phyloP scores from a whole-genome alignment of 1,140 invertebrate species.

The Papilio helenus region DNA sequence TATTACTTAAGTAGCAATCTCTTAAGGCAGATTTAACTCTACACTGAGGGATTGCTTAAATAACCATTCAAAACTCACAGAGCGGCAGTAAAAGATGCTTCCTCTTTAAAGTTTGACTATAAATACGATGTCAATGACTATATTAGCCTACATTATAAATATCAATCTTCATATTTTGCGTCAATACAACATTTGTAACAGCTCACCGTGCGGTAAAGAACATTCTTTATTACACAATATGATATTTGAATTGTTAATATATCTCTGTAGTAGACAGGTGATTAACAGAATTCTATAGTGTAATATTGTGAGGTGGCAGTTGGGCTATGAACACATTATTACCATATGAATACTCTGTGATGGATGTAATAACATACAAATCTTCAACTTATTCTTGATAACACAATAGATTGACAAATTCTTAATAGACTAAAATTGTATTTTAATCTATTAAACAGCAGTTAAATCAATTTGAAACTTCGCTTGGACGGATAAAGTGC shows the following conservation, averaged over 20 bases:
- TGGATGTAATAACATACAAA: neutral
- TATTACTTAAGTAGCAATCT: no score
- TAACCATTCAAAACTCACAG: neutral
- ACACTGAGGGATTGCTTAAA: neutral
- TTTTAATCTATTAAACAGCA: neutral
- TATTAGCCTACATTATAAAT: neutral
- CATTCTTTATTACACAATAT: conserved; percentile 29
- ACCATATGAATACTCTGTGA: neutral
- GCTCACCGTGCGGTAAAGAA: neutral
- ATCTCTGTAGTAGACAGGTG: conserved; percentile 29
- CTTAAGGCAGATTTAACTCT: no score
- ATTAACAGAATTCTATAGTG: conserved; percentile 32
- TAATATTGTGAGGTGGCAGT: conserved; percentile 1
- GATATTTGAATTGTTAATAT: conserved; percentile 43
- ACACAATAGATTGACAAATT: no score
- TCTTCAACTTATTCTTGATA: neutral
- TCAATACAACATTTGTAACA: neutral
- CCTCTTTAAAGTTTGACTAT: neutral
- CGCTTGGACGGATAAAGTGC: neutral
- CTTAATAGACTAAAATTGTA: neutral
- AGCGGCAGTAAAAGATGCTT: neutral
- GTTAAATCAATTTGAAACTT: neutral
- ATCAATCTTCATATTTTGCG: neutral
- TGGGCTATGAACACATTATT: conserved; percentile 3
- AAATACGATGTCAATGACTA: neutral